Percentiles rank a stretch among this genome's conserved stretches.
Evolutionary conservation across 2,113 vertebrate genomes (phyloP).

Genomic region (Desmodus rotundus): DNA sequence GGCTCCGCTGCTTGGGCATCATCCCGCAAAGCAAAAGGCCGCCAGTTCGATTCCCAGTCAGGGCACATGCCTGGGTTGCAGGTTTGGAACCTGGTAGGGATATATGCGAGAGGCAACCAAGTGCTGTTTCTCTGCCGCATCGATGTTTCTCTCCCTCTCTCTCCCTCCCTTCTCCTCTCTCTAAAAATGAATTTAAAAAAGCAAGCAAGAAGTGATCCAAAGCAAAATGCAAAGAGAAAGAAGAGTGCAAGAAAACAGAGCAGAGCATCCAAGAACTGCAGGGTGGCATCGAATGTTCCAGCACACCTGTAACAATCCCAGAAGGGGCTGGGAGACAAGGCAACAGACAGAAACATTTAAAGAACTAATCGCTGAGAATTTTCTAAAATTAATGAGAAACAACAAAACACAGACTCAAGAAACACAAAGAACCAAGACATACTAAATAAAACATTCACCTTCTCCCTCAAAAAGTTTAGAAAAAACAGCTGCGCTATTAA

Average conservation of each 20-base stretch:
- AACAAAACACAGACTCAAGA: background rate
- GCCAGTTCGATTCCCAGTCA: too few species aligned
- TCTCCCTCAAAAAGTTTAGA: background rate
- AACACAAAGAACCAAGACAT: background rate
- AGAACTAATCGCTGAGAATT: background rate
- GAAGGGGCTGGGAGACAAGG: background rate
- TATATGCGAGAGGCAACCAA: too few species aligned
- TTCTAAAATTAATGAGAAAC: background rate
- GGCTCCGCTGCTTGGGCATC: too few species aligned
- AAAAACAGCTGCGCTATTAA: background rate
- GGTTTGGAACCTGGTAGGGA: too few species aligned
- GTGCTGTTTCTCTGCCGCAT: too few species aligned
- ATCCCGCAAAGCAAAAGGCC: too few species aligned
- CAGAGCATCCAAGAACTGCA: background rate
- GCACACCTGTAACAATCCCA: background rate
- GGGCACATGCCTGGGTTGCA: too few species aligned
- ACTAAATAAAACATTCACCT: background rate
- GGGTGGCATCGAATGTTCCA: rapidly evolving
- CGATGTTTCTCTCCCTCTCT: too few species aligned
- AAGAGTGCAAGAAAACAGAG: background rate
- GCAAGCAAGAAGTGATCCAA: background rate
- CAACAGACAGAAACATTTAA: background rate
- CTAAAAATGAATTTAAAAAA: too few species aligned
- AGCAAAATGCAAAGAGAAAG: background rate
- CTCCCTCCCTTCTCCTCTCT: too few species aligned